Conservation (phyloP, 2,888 invertebrate genomes). For the Calameuta idolon region DNA sequence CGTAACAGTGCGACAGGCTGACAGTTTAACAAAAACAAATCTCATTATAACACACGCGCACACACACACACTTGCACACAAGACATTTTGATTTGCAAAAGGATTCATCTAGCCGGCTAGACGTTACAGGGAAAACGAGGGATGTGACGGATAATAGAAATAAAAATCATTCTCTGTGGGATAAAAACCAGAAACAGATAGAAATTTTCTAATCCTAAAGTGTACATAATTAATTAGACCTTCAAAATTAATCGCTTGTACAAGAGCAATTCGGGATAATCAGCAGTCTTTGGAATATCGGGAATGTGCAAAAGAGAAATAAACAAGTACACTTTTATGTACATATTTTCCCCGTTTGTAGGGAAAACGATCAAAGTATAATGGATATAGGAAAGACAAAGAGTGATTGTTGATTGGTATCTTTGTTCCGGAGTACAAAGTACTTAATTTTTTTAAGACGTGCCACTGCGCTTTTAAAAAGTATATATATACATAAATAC, state of each 20-base stretch:
- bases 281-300: background rate
- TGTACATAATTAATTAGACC: background rate
- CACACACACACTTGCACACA: constrained; percentile 8
- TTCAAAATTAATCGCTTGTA: background rate
- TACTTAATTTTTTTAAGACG: background rate
- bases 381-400: background rate
- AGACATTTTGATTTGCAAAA: constrained; percentile 24
- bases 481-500: background rate
- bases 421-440: background rate
- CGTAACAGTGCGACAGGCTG: constrained; percentile 44
- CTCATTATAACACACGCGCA: constrained; percentile 31
- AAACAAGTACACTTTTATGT: background rate
- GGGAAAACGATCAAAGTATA: background rate
- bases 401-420: background rate
- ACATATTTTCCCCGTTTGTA: background rate
- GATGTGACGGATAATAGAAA: background rate
- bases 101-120: constrained; percentile 23
- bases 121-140: constrained; percentile 11
- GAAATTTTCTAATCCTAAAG: background rate
- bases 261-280: background rate
- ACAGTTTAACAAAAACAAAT: constrained; percentile 37
- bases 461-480: background rate
- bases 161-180: background rate
- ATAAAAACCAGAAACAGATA: background rate
- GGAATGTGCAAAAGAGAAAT: background rate